Evolutionary conservation across 1,140 invertebrate genomes (phyloP).

Genomic region (Venturia canescens): DNA sequence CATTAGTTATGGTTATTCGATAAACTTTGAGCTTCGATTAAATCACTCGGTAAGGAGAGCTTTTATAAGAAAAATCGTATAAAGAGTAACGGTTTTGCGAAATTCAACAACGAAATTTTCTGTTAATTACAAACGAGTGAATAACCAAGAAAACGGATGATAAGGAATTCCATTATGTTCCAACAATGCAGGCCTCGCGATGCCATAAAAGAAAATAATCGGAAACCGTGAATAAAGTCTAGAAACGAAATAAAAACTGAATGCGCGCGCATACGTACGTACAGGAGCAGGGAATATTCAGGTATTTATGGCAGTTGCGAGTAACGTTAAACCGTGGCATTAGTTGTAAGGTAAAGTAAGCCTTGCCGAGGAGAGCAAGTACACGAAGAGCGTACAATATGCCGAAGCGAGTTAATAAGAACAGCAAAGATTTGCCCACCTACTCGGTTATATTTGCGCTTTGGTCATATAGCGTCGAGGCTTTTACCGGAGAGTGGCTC

Average conservation of each 20-base stretch:
- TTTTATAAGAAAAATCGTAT: too few species aligned
- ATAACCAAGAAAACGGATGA: too few species aligned
- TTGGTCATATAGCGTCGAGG: slow-evolving; percentile 34
- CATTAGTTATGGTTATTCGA: too few species aligned
- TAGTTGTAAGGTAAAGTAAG: neutral
- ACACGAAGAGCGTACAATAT: neutral
- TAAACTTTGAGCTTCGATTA: too few species aligned
- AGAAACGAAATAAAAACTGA: neutral
- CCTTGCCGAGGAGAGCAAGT: neutral
- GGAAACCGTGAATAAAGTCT: neutral
- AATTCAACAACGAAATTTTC: too few species aligned
- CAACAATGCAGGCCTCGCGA: too few species aligned
- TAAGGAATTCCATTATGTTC: too few species aligned
- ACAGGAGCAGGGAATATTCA: neutral
- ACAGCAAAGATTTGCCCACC: slow-evolving; percentile 30
- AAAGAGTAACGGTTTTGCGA: too few species aligned
- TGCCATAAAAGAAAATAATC: neutral
- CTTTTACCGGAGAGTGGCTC: slow-evolving; percentile 23
- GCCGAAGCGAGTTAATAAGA: slow-evolving; percentile 23
- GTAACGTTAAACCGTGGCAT: slow-evolving; percentile 33
- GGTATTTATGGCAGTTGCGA: slow-evolving; percentile 6
- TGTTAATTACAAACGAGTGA: too few species aligned
- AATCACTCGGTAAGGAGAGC: too few species aligned
- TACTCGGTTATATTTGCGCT: slow-evolving; percentile 41
- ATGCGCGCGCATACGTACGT: too few species aligned